Evolutionary conservation across 2,113 vertebrate genomes (phyloP).

Genomic region (Leucopsar rothschildi): DNA sequence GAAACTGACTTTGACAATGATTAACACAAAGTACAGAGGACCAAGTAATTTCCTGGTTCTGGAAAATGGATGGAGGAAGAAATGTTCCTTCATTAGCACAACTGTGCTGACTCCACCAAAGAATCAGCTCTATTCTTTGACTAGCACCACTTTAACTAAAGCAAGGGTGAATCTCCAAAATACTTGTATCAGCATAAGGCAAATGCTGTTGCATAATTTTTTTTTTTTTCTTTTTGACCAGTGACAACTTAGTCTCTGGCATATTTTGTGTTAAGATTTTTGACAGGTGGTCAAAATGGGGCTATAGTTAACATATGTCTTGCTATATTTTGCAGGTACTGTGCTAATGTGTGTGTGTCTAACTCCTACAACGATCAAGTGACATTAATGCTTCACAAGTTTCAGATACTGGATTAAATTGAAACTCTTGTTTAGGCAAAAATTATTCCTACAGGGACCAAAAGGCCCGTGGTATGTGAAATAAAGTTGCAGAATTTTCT

Average conservation of each 20-base stretch:
- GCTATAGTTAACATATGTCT: constrained; percentile 35
- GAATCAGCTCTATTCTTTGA: background rate
- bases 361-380: constrained; percentile 49
- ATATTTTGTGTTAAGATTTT: background rate
- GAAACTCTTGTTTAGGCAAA: background rate
- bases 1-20: background rate
- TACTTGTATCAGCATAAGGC: background rate
- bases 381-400: constrained; percentile 1
- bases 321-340: constrained; percentile 47
- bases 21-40: background rate
- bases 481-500: background rate
- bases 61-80: background rate
- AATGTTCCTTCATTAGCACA: background rate
- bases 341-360: background rate
- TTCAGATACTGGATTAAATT: constrained; percentile 5
- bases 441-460: background rate
- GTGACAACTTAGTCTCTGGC: background rate
- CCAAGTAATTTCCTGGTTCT: background rate
- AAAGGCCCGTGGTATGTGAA: background rate
- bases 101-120: background rate
- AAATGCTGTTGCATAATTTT: background rate
- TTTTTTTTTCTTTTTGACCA: background rate
- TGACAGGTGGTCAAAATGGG: constrained; percentile 34
- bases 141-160: background rate
- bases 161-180: background rate